Evolutionary conservation across 2,888 invertebrate genomes (phyloP), one percentile per base, ranked within the genome.

Genomic region (Dryadula phaetusa): DNA sequence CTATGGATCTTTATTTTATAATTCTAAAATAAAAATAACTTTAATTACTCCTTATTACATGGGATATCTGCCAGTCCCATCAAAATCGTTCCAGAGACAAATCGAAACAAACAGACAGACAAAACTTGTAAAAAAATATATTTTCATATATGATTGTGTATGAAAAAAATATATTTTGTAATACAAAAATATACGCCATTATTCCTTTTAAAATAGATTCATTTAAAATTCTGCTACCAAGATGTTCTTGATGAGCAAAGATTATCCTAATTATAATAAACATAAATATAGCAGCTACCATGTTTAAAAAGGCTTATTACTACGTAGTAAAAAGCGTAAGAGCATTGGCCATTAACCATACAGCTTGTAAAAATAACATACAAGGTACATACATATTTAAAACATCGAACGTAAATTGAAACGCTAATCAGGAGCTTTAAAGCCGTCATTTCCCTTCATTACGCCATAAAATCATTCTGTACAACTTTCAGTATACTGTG

Each of bases 401-500:
- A 25, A 47, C 20, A 66, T 32, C 14, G 47, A 20, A 42, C 18
- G 40, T 37, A 46, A 49, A 67, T 40, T 28, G 25, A 18, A 56
- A 62, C 54, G 46, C 65, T 47, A 65, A 68, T 68, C 61, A 47
- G 42, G 37, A 61, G 46, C 18, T 49, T 25, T 68, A 68, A 68
- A 64, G 46, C 60, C 22, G 47, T 64, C 58, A 54, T 58, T 62
- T 58, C 49, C 68, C 44, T 18, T 20, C 22, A 44, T 65, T 65
- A 58, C 49, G 7, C 32, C 40, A 44, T 69, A 69, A 69, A 69
- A 34, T 37, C 10, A 54, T 47, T 58, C 22, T 49, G 18, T 42
- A 53, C 40, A 22, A 5, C 42, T 16, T 53, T 40, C 18, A 16
- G 28, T 53, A 42, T 3, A 22, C 34, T 16, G 4, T 16, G 20